These are phyloP conservation scores for Automeris io DNA, from an alignment of 2,888 invertebrate genomes.

Conservation along the genomic window DNA sequence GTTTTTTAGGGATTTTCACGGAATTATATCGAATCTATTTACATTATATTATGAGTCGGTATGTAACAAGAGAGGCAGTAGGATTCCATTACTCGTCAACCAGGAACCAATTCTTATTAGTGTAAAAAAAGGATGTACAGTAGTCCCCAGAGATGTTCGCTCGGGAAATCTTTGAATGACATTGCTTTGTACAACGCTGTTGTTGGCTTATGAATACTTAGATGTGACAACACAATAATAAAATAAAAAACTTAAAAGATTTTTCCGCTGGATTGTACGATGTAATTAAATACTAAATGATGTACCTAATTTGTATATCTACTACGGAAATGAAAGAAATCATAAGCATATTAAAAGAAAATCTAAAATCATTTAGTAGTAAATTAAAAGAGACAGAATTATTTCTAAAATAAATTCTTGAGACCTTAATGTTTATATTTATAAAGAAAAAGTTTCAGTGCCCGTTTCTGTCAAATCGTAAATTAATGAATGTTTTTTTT, in stretches of 20 bases:
- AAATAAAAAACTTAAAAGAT: neutral
- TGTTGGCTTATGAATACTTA: constrained; percentile 20
- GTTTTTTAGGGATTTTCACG: constrained; percentile 51
- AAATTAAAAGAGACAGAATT: no score
- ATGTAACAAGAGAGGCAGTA: constrained; percentile 45
- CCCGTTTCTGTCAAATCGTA: no score
- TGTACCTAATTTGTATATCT: no score
- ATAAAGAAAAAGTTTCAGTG: no score
- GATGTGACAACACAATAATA: constrained; percentile 16
- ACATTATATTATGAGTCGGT: constrained; percentile 66
- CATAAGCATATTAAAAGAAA: no score
- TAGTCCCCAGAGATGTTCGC: constrained; percentile 37
- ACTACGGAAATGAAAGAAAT: no score
- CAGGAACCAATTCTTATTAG: constrained; percentile 68
- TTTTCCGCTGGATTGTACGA: no score
- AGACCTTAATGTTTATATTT: no score
- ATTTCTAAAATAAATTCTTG: no score
- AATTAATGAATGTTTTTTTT: no score
- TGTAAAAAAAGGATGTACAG: constrained; percentile 46
- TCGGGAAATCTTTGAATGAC: constrained; percentile 63
- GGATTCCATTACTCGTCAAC: constrained; percentile 55
- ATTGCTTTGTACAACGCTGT: constrained; percentile 41
- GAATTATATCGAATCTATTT: constrained; percentile 51
- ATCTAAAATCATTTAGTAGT: no score
- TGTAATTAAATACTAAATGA: no score